Evolutionary conservation across 2,888 invertebrate species (phyloP), one percentile per base, ranked within the genome.

Genomic region (Kuschelorhynchus macadamiae): DNA sequence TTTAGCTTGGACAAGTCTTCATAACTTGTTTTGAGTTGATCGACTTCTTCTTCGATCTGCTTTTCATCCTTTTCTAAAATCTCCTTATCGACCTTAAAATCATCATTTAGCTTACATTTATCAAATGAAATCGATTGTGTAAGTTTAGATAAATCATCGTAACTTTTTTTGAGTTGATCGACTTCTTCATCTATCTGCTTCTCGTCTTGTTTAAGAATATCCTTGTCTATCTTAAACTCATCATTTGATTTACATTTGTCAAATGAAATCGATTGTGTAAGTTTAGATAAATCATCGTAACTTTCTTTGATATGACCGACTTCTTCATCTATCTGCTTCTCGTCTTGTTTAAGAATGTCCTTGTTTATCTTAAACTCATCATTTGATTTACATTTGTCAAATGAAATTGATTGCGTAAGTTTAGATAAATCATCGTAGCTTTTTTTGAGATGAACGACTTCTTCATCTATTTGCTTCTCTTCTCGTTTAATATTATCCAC

Each of bases 1-100:
- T 69, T 36, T 62, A 75, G 61, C 59, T 72, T 71, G 11, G 61
- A 57, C 1, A 75, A 64, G 18, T 73, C 70, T 36, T 77, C 64
- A 20, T 72, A 46, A 33, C 59, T 71, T 42, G 71, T 67, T 33
- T 59, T 61, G 17, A 70, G n/a, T 32, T 70, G 66, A 39, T 66
- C 32, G 5, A 59, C 67, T 32, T 56, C 49, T 56, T 67, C 42
- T 67, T 75, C 72, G 14, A 73, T 49, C 33, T 70, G 44, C 50
- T 75, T 60, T 71, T 72, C 76, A 44, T 75, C 71, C 53, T 74
- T 73, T 21, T 50, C n/a, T 1, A 69, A 1, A 25, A 21, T 25
- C 25, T 67, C 53, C 32, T 30, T 70, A 25, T 70, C 68, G n/a
- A 63, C 63, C 20, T 64, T 30, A 39, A 61, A 69, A 36, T 69